Base-by-base conservation (phyloP, 1,140 invertebrate genomes). In the Neodiprion pinetum region DNA sequence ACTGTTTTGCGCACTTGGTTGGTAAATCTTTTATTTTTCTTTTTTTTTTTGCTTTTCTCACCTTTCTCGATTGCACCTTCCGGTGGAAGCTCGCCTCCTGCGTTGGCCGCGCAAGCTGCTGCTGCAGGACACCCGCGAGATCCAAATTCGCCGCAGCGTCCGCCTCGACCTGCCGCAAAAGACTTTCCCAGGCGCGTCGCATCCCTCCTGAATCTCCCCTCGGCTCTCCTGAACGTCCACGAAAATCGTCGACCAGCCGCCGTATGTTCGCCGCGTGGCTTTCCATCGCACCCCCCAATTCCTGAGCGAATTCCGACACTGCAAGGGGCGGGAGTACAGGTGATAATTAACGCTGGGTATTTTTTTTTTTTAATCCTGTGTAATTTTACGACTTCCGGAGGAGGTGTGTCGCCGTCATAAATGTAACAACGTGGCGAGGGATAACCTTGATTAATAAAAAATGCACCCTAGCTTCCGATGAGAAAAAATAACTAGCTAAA, bases 261-360 rank as follows among this genome's bases (percentile, higher is more conserved):
- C 97, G 96, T 48, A 98, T 90, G 84, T 97, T 96, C 79, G 95
- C 94, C 4, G 96, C 96, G 87, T 98, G 97, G 78, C 95, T 94
- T 85, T 98, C 97, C 90, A 98, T 95, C 82, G 96, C 92, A 77
- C 94, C 93, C 48, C 96, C 95, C 86, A 98, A 90, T 86, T 97
- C 95, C 82, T 97, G 95, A 48, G 96, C 95, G 89, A 98, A 98
- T 88, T 99, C 97, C 72, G 96, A 95, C 83, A 98, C 97, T 98
- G 92, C 14, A 93, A 94, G 78, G 86, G 90, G 80, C 82, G 77
- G 76, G 75, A 47, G 40, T 50, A 21, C 9, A 77, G 48, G 71
- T 53, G 48, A 17, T 71, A 75, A 23, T 74, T 48, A 49, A 48
- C 72, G 61, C 72, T 48, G 50, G 49, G 23, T 40, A 68, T 48